Evolutionary conservation across 1,140 invertebrate species (phyloP), one percentile per base, ranked within the genome.

Genomic region (Drosophila tropicalis): DNA sequence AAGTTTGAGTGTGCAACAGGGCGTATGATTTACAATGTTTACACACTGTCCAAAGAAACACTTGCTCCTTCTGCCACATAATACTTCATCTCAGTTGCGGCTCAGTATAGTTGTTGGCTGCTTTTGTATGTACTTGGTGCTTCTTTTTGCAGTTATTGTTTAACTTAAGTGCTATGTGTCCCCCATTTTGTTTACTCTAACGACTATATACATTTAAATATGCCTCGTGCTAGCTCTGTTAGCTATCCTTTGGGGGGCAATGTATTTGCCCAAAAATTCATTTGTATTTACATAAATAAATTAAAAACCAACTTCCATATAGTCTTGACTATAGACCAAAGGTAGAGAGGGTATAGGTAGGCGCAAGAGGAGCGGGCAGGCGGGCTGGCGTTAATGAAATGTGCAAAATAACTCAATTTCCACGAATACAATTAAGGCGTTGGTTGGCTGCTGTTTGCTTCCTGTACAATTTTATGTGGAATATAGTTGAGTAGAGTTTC

Each of bases 21-120:
- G 77, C 79, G 81, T 86, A 82, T 86, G 81, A 86, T 67, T 86
- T 76, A 85, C 81, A 82, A 70, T 81, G 82, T 82, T 85, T 82
- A 62, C 70, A 47, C 57, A 61, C 54, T 71, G 51, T 79, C 62
- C 56, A 47, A 36, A 22, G 58, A 41, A 55, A 62, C 65, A 32
- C 62, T 55, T 36, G 57, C 58, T 58, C 29, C 29, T 29, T 29
- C 29, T 29, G 29, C 29, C 3, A 29, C 29, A 29, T n/a, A 61
- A 36, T 40, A 51, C 74, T 22, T 61, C 22, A 40, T 41, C 55
- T 15, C 17, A 47, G 7, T 47, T 57, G n/a, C 15, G 13, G n/a
- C 12, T 56, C 13, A 57, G 10, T 15, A 29, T 6, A 29, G 29
- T 29, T 6, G 29, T 29, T 29, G 29, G 5, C 29, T 6, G 29